Percentiles rank a stretch among this genome's conserved stretches.
phyloP scores from a whole-genome alignment of 1,140 invertebrate species.

The Anadara kagoshimensis region DNA sequence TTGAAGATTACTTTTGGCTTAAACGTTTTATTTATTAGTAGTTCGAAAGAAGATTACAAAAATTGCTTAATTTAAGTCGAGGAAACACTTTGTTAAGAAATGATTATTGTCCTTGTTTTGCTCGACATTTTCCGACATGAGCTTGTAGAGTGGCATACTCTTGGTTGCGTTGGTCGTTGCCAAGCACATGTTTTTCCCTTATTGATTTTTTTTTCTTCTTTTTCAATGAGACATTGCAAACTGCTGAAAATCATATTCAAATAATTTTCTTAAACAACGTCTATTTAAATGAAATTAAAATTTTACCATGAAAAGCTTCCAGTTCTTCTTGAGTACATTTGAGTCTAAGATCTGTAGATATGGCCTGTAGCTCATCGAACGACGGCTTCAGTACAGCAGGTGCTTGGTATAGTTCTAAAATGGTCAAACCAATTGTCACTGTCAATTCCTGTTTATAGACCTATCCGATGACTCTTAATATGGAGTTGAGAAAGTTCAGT shows the following conservation, averaged over 20 bases:
- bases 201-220: background rate
- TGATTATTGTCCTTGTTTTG: too few relatives aligned
- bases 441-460: too few relatives aligned
- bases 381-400: slow-evolving; percentile 12
- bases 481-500: too few relatives aligned
- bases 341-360: slow-evolving; percentile 50
- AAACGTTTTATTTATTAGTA: too few relatives aligned
- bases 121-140: background rate
- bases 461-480: too few relatives aligned
- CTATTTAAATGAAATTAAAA: background rate
- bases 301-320: slow-evolving; percentile 6
- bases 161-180: background rate
- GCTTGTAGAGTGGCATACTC: background rate
- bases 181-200: background rate
- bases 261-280: background rate
- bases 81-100: too few relatives aligned
- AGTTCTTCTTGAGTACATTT: slow-evolving; percentile 43
- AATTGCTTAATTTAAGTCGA: too few relatives aligned
- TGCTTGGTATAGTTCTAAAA: background rate
- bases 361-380: slow-evolving; percentile 36
- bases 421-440: too few relatives aligned
- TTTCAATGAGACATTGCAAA: background rate
- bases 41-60: too few relatives aligned
- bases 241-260: background rate
- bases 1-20: too few relatives aligned